Percentiles rank a stretch among this genome's conserved stretches.
Conservation (phyloP, 2,113 vertebrate species). For the Hypomesus transpacificus region DNA sequence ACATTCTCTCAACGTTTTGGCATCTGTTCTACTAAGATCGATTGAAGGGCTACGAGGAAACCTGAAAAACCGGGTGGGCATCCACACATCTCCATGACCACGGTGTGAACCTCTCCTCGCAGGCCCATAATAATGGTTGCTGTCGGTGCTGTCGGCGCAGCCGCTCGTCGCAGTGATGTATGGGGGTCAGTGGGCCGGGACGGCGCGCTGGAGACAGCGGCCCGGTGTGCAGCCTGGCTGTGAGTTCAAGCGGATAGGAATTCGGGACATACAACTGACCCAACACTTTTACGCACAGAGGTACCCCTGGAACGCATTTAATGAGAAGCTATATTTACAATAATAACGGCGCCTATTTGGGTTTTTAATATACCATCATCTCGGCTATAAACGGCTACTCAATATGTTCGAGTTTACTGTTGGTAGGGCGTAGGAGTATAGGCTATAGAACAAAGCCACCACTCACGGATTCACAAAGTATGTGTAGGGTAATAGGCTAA, state of each 20-base stretch:
- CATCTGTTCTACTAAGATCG: conserved; percentile 79
- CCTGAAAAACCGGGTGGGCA: conserved; percentile 84
- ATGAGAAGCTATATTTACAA: background rate
- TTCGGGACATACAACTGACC: background rate
- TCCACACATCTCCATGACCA: conserved; percentile 86
- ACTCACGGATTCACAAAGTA: no score
- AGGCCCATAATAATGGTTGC: conserved; percentile 90
- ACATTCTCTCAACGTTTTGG: conserved; percentile 65
- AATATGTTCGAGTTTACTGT: background rate
- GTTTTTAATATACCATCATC: no score
- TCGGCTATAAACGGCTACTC: no score
- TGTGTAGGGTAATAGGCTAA: background rate
- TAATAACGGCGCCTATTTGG: no score
- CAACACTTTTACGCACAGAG: background rate
- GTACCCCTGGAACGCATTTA: background rate
- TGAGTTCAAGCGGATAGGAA: conserved; percentile 28
- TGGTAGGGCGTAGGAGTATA: background rate
- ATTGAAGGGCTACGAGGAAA: conserved; percentile 68
- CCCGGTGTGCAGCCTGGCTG: conserved; percentile 65
- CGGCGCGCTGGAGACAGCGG: conserved; percentile 72
- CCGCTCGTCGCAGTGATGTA: conserved; percentile 77
- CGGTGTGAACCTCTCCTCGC: conserved; percentile 86
- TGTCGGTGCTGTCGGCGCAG: conserved; percentile 67
- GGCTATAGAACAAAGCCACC: no score
- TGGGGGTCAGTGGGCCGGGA: conserved; percentile 85